Percentiles rank a stretch among this genome's conserved stretches.
Conservation (phyloP, 2,797 vertebrate genomes). For the Ceyx erithaca region DNA sequence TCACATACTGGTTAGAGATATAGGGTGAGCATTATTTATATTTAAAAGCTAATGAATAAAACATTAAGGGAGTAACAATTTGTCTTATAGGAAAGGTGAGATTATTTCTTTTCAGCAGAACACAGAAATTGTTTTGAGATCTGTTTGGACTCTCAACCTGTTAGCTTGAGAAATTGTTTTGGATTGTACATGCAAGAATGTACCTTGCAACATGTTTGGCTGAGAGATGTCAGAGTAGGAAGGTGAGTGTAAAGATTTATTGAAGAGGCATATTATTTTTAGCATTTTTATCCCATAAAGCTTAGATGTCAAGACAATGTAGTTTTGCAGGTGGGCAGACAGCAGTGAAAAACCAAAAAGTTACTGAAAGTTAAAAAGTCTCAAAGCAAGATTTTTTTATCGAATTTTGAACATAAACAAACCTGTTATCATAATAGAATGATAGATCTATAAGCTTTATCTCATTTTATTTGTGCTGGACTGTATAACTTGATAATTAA, state of each 20-base stretch:
- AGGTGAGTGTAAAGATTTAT: not conserved
- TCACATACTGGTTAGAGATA: not conserved
- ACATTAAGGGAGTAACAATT: not conserved
- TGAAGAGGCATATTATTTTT: not conserved
- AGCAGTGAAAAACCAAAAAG: not conserved
- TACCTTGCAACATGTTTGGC: not conserved
- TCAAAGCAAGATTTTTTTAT: not conserved
- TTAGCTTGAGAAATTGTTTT: too few species aligned
- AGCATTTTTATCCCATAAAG: not conserved
- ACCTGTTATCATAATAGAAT: not conserved
- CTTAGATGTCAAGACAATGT: not conserved
- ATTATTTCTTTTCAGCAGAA: not conserved
- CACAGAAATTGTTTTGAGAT: not conserved
- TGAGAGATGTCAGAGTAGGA: not conserved
- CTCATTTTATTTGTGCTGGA: not conserved
- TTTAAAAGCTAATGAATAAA: not conserved
- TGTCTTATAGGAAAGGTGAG: not conserved
- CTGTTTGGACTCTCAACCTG: not conserved
- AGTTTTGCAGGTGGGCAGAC: not conserved
- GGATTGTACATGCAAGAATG: too few species aligned
- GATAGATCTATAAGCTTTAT: not conserved
- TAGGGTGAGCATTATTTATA: not conserved
- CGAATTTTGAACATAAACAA: not conserved
- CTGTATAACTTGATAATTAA: not conserved
- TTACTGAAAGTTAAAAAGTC: not conserved